Evolutionary conservation across 2,888 invertebrate genomes (phyloP), one percentile per base, ranked within the genome.

Genomic region (Diaprepes abbreviatus): DNA sequence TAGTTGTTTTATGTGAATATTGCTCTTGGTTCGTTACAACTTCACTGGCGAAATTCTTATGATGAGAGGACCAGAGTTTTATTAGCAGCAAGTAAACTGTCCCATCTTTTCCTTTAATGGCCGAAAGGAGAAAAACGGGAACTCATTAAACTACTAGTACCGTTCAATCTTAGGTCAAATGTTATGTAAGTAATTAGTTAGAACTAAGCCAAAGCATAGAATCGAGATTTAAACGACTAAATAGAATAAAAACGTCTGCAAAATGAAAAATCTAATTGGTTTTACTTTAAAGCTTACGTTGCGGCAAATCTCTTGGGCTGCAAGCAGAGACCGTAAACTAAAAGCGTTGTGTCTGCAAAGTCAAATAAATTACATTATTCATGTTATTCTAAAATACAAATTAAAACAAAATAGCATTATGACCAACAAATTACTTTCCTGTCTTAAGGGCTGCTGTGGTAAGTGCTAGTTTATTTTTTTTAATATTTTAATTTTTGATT

Each of bases 221-320:
- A 16, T 50, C 19, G n/a, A 16, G 28, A 48, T 57, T 57, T 38
- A 57, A 57, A 12, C 12, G 24, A 24, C 12, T 24, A 38, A 21
- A 21, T 28, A 40, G 10, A 57, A 57, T 24, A 40, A 57, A 31
- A 62, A 52, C 21, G 9, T 62, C 38, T 38, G 36, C 62, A 50
- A 60, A 35, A 66, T 35, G 33, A 60, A 38, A 21, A 67, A 60
- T 67, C 35, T 67, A 67, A 67, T 67, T 67, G 60, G 54, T 67
- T 67, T 67, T 62, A 40, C 45, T 55, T 55, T 55, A 55, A 33
- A 62, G 60, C 60, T 60, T 62, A 59, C 60, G 55, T 62, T 67
- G 67, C 60, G 40, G 36, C 58, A 66, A 59, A 66, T 67, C 60
- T 59, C 52, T 50, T 67, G 60, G 54, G 40, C 28, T 60, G 60